Percentiles rank a stretch among this genome's conserved stretches.
Evolutionary conservation across 2,113 vertebrate species (phyloP).

Genomic region (Austrofundulus limnaeus): DNA sequence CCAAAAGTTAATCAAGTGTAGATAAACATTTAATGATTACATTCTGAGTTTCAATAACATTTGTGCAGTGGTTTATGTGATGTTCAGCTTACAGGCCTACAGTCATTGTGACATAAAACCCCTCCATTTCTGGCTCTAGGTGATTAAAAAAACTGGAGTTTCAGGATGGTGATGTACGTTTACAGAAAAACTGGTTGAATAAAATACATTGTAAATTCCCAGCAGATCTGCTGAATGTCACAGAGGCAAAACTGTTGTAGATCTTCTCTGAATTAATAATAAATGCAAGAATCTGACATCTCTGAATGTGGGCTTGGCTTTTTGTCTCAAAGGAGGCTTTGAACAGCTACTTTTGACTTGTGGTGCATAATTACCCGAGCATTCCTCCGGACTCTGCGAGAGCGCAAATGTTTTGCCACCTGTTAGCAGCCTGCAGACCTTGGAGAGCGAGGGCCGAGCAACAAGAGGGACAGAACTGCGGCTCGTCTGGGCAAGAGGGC

Average conservation of each 20-base stretch:
- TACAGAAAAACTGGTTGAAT: constrained; percentile 23
- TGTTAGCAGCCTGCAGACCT: constrained; percentile 66
- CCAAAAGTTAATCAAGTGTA: too few relatives aligned
- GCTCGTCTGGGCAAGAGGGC: constrained; percentile 47
- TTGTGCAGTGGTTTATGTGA: too few relatives aligned
- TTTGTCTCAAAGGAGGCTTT: constrained; percentile 19
- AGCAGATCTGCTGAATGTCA: constrained; percentile 24
- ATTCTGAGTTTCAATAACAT: too few relatives aligned
- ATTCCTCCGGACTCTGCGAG: constrained; percentile 49
- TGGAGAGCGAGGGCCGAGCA: constrained; percentile 24
- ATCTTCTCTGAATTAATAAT: constrained; percentile 51
- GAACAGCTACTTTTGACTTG: constrained; percentile 29
- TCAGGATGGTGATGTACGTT: constrained; percentile 40
- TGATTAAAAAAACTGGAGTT: too few relatives aligned
- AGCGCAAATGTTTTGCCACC: constrained; percentile 71
- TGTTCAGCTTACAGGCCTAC: neutral
- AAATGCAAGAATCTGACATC: constrained; percentile 40
- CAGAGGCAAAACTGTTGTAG: constrained; percentile 37
- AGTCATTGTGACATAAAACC: neutral
- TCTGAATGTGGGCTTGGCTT: constrained; percentile 31
- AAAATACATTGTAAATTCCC: constrained; percentile 45
- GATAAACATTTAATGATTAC: neutral
- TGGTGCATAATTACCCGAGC: constrained; percentile 44
- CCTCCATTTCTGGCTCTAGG: too few relatives aligned
- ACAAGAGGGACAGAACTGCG: constrained; percentile 33